Percentiles rank a stretch among this genome's conserved stretches.
Conservation (phyloP, 2,888 invertebrate genomes). For the Meta bourneti region DNA sequence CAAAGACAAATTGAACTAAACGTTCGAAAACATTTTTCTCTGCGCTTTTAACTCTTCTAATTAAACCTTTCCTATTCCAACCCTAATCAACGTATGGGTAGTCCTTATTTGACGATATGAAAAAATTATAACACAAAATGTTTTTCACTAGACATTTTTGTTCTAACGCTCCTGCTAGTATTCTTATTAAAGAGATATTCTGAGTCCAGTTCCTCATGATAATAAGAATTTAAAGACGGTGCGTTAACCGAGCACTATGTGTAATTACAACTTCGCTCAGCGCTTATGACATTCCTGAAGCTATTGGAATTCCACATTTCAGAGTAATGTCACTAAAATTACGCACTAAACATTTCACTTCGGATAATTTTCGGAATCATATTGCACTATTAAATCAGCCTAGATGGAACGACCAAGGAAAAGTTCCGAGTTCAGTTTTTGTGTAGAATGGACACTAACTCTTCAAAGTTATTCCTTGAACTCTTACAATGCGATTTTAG, state of each 20-base stretch:
- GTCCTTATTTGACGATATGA: too few species aligned
- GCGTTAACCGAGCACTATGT: not conserved
- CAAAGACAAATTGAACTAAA: too few species aligned
- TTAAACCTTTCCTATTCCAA: too few species aligned
- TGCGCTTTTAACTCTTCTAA: too few species aligned
- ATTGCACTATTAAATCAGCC: not conserved
- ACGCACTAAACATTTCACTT: not conserved
- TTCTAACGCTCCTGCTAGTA: too few species aligned
- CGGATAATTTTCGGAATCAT: not conserved
- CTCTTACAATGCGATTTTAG: too few species aligned
- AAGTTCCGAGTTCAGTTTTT: not conserved
- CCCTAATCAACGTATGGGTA: too few species aligned
- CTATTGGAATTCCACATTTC: not conserved
- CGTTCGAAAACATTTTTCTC: too few species aligned
- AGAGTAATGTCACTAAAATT: not conserved
- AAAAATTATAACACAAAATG: too few species aligned
- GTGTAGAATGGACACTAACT: not conserved
- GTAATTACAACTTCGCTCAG: not conserved
- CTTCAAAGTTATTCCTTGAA: not conserved
- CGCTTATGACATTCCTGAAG: not conserved
- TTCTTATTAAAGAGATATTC: not conserved
- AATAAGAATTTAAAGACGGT: not conserved
- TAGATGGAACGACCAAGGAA: not conserved
- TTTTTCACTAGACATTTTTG: too few species aligned
- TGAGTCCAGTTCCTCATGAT: not conserved